Conservation (phyloP, 1,140 invertebrate genomes). For the Saccostrea glomerata region DNA sequence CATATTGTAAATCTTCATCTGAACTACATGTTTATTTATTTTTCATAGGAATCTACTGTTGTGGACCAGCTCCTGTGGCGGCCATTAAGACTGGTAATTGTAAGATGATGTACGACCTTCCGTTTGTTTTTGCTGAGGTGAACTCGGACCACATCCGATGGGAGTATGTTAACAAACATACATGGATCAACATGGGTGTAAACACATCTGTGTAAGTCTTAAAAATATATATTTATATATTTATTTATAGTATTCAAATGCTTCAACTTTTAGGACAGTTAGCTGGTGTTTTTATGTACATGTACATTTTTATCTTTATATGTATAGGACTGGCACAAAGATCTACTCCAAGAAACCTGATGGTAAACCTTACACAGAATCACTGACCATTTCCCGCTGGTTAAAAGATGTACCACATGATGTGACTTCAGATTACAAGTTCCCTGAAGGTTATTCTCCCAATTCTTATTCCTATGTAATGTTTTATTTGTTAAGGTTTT, state of each 20-base stretch:
- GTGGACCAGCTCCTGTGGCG: constrained; percentile 83
- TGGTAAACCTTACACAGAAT: not conserved
- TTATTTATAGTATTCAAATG: too few species aligned
- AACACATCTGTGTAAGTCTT: not conserved
- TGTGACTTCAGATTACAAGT: not conserved
- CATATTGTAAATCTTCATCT: too few species aligned
- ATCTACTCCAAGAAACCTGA: not conserved
- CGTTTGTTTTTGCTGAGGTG: constrained; percentile 88
- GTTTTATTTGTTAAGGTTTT: too few species aligned
- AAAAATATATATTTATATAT: too few species aligned
- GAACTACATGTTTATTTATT: not conserved
- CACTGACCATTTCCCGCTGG: not conserved
- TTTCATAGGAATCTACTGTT: constrained; percentile 81
- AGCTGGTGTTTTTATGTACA: too few species aligned
- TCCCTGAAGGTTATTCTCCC: not conserved
- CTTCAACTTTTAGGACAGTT: too few species aligned
- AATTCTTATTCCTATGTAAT: too few species aligned
- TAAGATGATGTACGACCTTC: constrained; percentile 84
- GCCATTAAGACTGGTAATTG: constrained; percentile 87
- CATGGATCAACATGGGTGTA: not conserved
- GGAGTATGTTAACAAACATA: not conserved
- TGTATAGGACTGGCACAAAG: not conserved
- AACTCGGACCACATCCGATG: constrained; percentile 84
- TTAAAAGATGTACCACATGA: not conserved
- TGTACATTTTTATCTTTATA: not conserved